A percentile compares a stretch with the other conserved stretches of the same genome.
phyloP scores from a whole-genome alignment of 2,888 invertebrate genomes.

The Ptilodon capucinus region DNA sequence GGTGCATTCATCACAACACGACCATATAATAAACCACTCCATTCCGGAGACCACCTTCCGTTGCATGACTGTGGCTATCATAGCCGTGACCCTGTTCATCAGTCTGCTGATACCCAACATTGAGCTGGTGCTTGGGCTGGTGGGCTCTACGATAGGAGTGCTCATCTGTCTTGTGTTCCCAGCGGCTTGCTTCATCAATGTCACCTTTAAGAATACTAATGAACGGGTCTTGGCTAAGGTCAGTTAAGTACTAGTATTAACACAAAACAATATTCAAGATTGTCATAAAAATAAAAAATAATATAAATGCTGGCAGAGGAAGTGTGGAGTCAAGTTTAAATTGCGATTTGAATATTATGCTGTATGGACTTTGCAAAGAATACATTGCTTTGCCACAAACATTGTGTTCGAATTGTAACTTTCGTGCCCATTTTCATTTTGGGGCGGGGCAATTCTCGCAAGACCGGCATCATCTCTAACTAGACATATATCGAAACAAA shows the following conservation, averaged over 20 bases:
- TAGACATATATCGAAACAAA: no score
- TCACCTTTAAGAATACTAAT: conserved; percentile 92
- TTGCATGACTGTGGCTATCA: conserved; percentile 90
- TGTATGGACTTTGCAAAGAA: no score
- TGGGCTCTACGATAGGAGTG: conserved; percentile 97
- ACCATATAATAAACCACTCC: conserved; percentile 83
- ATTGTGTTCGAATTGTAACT: no score
- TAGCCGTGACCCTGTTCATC: conserved; percentile 88
- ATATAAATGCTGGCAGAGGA: no score
- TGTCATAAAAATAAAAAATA: no score
- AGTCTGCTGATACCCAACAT: conserved; percentile 96
- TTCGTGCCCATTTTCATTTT: no score
- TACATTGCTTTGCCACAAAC: no score
- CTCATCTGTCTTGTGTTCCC: conserved; percentile 97
- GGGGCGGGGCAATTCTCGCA: no score
- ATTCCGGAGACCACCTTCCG: conserved; percentile 94
- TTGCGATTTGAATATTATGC: no score
- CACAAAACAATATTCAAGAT: no score
- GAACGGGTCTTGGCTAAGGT: conserved; percentile 93
- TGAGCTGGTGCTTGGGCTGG: conserved; percentile 95
- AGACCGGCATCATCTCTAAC: no score
- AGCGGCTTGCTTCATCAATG: conserved; percentile 92
- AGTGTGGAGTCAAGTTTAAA: no score
- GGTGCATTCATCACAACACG: conserved; percentile 86
- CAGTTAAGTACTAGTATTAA: conserved; percentile 14